phyloP scores from a whole-genome alignment of 1,140 invertebrate species.

The Liolophura sinensis region DNA sequence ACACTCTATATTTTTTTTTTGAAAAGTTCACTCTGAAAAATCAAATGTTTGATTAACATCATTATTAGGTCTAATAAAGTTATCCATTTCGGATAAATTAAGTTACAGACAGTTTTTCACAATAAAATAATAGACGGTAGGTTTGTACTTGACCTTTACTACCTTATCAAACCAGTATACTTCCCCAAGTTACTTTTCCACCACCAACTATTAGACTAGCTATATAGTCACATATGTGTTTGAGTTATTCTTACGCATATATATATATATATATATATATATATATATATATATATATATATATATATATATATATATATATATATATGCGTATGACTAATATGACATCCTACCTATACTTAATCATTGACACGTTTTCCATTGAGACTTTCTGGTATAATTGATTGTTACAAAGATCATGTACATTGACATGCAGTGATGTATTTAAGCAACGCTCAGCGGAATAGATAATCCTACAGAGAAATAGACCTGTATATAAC shows the following conservation, averaged over 20 bases:
- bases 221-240: background rate
- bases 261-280: background rate
- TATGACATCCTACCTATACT: no score
- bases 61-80: no score
- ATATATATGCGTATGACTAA: background rate
- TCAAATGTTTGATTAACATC: background rate
- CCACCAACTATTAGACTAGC: background rate
- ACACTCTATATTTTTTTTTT: background rate
- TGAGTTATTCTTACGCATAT: background rate
- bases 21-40: background rate
- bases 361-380: no score
- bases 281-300: slow-evolving; percentile 8
- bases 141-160: background rate
- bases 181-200: background rate
- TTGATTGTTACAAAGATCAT: background rate
- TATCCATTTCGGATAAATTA: no score
- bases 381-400: background rate
- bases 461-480: background rate
- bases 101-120: background rate
- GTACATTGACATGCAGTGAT: background rate
- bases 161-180: background rate
- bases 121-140: background rate
- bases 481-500: background rate
- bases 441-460: background rate
- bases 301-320: slow-evolving; percentile 4